Conservation (phyloP, 2,797 vertebrate species). For the Molossus molossus region DNA sequence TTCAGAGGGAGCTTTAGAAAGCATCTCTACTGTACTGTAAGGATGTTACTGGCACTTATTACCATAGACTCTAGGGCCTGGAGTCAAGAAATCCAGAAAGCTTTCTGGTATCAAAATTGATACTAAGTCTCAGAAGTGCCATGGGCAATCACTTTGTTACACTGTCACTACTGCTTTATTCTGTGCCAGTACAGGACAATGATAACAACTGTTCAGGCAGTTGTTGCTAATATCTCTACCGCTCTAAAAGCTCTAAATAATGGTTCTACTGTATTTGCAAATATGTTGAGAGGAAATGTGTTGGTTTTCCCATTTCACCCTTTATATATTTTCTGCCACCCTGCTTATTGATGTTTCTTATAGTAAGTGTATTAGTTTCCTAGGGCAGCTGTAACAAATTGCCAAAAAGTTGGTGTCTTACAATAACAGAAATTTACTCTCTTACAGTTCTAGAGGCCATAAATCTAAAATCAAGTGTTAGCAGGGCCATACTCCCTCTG, state of each 20-base stretch:
- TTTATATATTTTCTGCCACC: background rate
- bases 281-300: background rate
- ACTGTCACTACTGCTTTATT: background rate
- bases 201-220: background rate
- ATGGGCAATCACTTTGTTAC: background rate
- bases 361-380: slow-evolving; percentile 7
- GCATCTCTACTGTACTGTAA: background rate
- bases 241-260: slow-evolving; percentile 3
- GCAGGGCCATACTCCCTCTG: background rate
- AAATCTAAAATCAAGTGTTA: background rate
- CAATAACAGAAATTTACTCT: background rate
- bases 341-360: background rate
- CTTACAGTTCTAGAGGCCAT: background rate
- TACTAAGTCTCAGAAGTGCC: background rate
- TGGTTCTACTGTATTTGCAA: background rate
- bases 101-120: slow-evolving; percentile 6
- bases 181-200: background rate
- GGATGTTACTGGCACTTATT: background rate
- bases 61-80: background rate
- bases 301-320: slow-evolving; percentile 30
- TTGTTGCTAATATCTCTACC: background rate
- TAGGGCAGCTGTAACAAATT: background rate
- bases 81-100: background rate
- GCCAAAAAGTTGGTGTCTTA: background rate
- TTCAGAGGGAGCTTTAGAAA: slow-evolving; percentile 23